phyloP scores from a whole-genome alignment of 2,797 vertebrate genomes.

The Hydrophis major region DNA sequence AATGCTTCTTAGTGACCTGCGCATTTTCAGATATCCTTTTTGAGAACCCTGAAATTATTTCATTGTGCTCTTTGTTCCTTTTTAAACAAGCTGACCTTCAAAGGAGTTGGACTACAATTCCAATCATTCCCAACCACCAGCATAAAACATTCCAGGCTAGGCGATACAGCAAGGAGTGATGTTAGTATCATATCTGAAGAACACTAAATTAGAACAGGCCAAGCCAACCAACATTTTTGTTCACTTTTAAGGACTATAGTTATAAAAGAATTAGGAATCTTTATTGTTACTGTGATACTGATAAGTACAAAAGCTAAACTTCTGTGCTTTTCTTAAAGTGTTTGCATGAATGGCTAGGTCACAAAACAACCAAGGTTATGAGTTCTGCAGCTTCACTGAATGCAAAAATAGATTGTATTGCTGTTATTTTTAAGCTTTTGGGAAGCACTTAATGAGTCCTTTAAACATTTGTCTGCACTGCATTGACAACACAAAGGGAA shows the following conservation, averaged over 20 bases:
- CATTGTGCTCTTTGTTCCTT: background rate
- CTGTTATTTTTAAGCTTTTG: background rate
- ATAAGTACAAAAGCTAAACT: background rate
- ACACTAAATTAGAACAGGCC: background rate
- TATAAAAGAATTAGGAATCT: background rate
- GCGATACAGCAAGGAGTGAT: background rate
- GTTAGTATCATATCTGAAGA: background rate
- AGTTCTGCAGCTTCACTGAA: background rate
- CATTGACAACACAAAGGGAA: background rate
- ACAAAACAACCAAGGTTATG: background rate
- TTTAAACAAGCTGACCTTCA: background rate
- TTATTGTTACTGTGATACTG: background rate
- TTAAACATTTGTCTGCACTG: background rate
- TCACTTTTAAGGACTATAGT: background rate
- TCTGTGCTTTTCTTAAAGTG: background rate
- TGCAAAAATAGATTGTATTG: background rate
- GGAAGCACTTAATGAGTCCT: background rate
- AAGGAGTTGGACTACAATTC: background rate
- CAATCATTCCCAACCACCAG: background rate
- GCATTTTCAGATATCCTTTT: constrained; percentile 9
- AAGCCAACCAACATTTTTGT: background rate
- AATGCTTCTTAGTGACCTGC: constrained; percentile 13
- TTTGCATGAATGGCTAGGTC: background rate
- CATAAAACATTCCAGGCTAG: background rate
- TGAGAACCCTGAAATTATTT: background rate